These are phyloP conservation scores for Mesocentrotus franciscanus DNA, from an alignment of 53 echinoderm and acorn worm species.

Conservation along the genomic window DNA sequence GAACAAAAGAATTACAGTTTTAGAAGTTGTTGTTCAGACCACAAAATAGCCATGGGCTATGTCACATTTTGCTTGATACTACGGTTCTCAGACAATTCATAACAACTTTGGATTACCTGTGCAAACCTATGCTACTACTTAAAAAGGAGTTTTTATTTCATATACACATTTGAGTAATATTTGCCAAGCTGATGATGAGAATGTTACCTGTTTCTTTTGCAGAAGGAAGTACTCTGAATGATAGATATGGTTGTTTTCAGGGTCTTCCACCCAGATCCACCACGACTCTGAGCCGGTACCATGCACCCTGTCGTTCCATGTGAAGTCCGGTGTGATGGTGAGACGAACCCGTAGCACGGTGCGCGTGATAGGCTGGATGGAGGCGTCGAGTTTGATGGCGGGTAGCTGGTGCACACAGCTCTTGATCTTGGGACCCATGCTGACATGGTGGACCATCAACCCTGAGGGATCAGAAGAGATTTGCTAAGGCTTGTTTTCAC, in stretches of 20 bases:
- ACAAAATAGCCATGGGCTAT: neutral
- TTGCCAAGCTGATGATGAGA: neutral
- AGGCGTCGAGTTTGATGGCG: conserved; percentile 84
- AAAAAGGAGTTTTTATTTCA: too few species aligned
- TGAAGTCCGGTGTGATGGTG: conserved; percentile 87
- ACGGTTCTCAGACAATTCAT: too few species aligned
- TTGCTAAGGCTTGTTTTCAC: too few species aligned
- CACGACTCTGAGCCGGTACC: conserved; percentile 94
- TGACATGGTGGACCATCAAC: conserved; percentile 87
- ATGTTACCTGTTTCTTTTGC: conserved; percentile 91
- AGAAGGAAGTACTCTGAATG: conserved; percentile 98
- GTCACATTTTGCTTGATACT: too few species aligned
- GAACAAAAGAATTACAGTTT: neutral
- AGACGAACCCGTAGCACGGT: conserved; percentile 92
- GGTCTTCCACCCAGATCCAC: conserved; percentile 99
- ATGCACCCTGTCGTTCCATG: conserved; percentile 93
- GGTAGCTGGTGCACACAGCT: conserved; percentile 87
- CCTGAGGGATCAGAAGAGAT: conserved; percentile 62
- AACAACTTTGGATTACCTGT: too few species aligned
- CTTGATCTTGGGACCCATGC: conserved; percentile 84
- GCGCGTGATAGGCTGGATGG: conserved; percentile 97
- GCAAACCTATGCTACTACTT: too few species aligned
- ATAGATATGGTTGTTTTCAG: conserved; percentile 98
- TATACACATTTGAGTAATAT: too few species aligned
- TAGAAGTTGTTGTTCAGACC: neutral